These are phyloP conservation scores for Rhingia campestris DNA, from an alignment of 2,888 invertebrate species.

Conservation along the genomic window DNA sequence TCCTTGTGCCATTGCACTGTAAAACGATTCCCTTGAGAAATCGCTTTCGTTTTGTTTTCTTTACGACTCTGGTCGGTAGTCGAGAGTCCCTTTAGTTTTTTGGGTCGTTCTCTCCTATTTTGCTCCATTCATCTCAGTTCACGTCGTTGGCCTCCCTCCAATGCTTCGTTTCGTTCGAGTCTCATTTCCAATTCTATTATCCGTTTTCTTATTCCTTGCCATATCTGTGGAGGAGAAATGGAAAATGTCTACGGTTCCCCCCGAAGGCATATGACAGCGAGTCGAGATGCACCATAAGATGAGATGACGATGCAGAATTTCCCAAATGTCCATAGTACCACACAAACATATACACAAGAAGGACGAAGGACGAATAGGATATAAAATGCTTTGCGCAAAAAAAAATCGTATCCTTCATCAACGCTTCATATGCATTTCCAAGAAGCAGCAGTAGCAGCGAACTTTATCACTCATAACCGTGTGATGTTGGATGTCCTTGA, in stretches of 20 bases:
- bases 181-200: constrained; percentile 75
- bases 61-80: neutral
- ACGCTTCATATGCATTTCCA: constrained; percentile 60
- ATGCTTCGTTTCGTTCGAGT: constrained; percentile 52
- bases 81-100: constrained; percentile 41
- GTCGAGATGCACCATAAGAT: constrained; percentile 43
- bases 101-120: constrained; percentile 23
- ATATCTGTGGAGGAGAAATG: constrained; percentile 48
- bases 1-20: constrained; percentile 69
- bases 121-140: constrained; percentile 32
- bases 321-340: constrained; percentile 57
- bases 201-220: constrained; percentile 43
- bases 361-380: constrained; percentile 50
- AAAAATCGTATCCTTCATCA: constrained; percentile 45
- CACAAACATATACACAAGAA: constrained; percentile 3
- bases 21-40: constrained; percentile 63
- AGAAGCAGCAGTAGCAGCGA: constrained; percentile 19
- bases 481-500: constrained; percentile 46
- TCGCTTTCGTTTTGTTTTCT: constrained; percentile 42
- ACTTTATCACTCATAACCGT: constrained; percentile 48
- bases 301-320: constrained; percentile 55
- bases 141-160: constrained; percentile 34
- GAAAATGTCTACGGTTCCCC: constrained; percentile 52
- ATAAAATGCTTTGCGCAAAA: constrained; percentile 31
- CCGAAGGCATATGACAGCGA: constrained; percentile 53